phyloP scores from a whole-genome alignment of 2,797 vertebrate species.

The Poeciliopsis gracilis region DNA sequence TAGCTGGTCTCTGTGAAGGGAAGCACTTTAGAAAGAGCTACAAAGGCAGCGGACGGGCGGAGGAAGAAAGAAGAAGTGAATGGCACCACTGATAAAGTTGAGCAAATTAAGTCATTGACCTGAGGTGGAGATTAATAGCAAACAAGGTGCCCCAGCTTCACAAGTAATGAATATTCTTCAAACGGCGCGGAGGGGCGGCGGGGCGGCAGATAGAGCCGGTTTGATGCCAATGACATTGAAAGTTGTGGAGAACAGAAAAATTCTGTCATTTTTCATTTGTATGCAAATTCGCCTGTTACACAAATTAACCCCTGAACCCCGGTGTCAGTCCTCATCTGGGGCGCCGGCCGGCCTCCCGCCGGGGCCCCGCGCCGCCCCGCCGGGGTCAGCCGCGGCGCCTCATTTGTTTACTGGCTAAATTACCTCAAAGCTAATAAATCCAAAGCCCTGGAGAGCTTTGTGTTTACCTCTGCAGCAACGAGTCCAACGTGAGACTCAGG shows the following conservation, averaged over 20 bases:
- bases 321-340: constrained; percentile 96
- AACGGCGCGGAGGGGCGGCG: constrained; percentile 70
- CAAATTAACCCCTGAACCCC: constrained; percentile 99
- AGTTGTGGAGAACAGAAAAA: constrained; percentile 94
- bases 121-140: constrained; percentile 94
- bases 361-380: constrained; percentile 61
- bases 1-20: constrained; percentile 81
- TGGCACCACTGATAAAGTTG: constrained; percentile 91
- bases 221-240: constrained; percentile 98
- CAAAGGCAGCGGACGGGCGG: constrained; percentile 78
- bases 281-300: constrained; percentile 98
- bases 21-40: constrained; percentile 83
- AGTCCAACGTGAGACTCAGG: background rate
- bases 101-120: constrained; percentile 97
- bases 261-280: constrained; percentile 99
- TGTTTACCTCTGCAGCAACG: constrained; percentile 10
- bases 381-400: constrained; percentile 77
- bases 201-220: constrained; percentile 78
- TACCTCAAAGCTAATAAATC: constrained; percentile 32
- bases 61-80: constrained; percentile 74
- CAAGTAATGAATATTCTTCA: constrained; percentile 95
- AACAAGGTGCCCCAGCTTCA: constrained; percentile 96
- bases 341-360: constrained; percentile 71
- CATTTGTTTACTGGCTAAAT: constrained; percentile 80
- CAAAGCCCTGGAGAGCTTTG: background rate